These are phyloP conservation scores for Aquatica leii DNA, from an alignment of 2,888 invertebrate species.

Conservation along the genomic window DNA sequence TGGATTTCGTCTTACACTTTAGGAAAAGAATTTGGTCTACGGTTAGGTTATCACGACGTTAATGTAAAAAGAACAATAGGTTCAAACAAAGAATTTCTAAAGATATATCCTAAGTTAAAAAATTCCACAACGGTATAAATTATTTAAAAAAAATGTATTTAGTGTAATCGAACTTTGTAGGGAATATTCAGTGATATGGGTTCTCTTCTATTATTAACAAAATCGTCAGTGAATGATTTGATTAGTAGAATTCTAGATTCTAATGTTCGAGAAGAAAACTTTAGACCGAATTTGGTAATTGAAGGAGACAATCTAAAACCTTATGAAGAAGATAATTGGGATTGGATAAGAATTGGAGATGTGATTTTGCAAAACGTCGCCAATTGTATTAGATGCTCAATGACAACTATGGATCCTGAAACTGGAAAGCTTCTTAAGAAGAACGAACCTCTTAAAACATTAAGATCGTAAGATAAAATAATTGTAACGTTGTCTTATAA, in stretches of 20 bases:
- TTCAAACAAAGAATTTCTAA: background rate
- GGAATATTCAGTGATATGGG: conserved; percentile 3
- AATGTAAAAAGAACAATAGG: conserved; percentile 12
- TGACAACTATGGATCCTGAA: conserved; percentile 62
- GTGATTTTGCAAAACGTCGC: conserved; percentile 63
- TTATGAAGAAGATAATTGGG: conserved; percentile 66
- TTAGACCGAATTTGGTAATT: conserved; percentile 17
- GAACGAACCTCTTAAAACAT: conserved; percentile 18
- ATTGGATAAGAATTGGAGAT: conserved; percentile 66
- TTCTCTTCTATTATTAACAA: background rate
- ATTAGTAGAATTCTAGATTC: background rate
- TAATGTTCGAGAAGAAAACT: conserved; percentile 11
- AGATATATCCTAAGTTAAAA: conserved; percentile 3
- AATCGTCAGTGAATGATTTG: conserved; percentile 11
- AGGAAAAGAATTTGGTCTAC: conserved; percentile 50
- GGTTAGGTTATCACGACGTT: conserved; percentile 55
- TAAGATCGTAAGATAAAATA: conserved; percentile 14
- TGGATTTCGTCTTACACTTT: conserved; percentile 66
- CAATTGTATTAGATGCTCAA: conserved; percentile 64
- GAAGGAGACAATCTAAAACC: conserved; percentile 42
- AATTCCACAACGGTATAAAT: conserved; percentile 24
- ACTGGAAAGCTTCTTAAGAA: conserved; percentile 59
- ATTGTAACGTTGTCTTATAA: background rate
- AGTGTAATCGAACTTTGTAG: too few species aligned
- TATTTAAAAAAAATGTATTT: too few species aligned